A percentile compares a stretch with the other conserved stretches of the same genome.
phyloP scores from a whole-genome alignment of 2,888 invertebrate genomes.

The Thecocarcelia acutangulata region DNA sequence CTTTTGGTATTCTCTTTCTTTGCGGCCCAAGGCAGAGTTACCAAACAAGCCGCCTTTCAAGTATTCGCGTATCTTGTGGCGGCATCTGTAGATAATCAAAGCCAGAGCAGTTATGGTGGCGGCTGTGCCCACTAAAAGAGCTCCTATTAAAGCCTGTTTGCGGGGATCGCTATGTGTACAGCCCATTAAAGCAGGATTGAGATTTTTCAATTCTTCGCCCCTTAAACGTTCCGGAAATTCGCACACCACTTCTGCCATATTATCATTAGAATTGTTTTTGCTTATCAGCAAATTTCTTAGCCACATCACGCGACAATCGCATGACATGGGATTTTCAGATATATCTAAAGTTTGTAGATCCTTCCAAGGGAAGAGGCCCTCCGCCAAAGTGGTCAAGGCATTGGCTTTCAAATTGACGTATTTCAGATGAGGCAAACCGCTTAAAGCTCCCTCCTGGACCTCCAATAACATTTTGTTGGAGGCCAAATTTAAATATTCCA shows the following conservation, averaged over 20 bases:
- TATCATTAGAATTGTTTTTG: constrained; percentile 79
- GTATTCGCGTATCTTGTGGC: constrained; percentile 90
- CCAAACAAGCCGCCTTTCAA: constrained; percentile 85
- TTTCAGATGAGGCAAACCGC: constrained; percentile 90
- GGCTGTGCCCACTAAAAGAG: constrained; percentile 88
- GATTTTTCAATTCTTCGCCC: constrained; percentile 86
- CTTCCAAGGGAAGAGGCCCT: constrained; percentile 90
- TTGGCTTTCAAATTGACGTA: constrained; percentile 90
- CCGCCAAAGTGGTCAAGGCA: constrained; percentile 88
- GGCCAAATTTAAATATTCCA: constrained; percentile 88
- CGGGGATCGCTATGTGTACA: constrained; percentile 91
- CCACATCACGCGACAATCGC: constrained; percentile 92
- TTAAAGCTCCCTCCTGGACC: constrained; percentile 91
- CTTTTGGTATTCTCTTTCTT: constrained; percentile 94
- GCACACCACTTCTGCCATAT: constrained; percentile 84
- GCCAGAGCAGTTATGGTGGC: constrained; percentile 88
- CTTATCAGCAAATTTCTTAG: constrained; percentile 85
- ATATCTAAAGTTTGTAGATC: constrained; percentile 89
- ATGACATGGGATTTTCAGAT: constrained; percentile 90
- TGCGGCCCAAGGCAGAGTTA: constrained; percentile 83
- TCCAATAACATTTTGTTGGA: constrained; percentile 89
- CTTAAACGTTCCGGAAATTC: constrained; percentile 88
- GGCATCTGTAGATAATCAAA: constrained; percentile 89
- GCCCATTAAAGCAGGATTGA: constrained; percentile 90
- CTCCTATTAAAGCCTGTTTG: constrained; percentile 90